A percentile compares a stretch with the other conserved stretches of the same genome.
Evolutionary conservation across 2,113 vertebrate genomes (phyloP).

Genomic region (Laterallus jamaicensis): DNA sequence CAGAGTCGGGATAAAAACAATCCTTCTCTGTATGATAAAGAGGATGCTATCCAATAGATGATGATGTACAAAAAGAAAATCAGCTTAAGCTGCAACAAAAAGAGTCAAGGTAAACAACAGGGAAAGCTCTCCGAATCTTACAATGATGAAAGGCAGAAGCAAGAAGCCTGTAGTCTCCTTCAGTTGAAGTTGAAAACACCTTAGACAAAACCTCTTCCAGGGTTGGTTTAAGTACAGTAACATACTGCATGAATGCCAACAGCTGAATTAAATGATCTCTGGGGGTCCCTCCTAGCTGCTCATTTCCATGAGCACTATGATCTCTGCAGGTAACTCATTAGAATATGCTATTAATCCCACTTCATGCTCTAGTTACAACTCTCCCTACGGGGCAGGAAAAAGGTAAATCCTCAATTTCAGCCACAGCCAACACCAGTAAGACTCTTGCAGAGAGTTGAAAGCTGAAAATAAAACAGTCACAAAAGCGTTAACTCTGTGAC

Average conservation of each 20-base stretch:
- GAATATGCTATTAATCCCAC: not conserved
- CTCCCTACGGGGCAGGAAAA: not conserved
- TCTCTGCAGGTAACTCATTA: slow-evolving; percentile 3
- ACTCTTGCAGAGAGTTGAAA: not conserved
- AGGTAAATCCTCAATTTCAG: not conserved
- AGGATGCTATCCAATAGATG: not conserved
- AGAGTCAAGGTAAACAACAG: not conserved
- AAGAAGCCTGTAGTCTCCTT: not conserved
- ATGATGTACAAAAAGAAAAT: not conserved
- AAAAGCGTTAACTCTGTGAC: not conserved
- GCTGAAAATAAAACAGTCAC: not conserved
- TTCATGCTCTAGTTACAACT: not conserved
- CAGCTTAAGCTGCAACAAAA: not conserved
- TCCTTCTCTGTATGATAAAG: not conserved
- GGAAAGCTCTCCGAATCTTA: not conserved
- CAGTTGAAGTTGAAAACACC: not conserved
- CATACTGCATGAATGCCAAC: not conserved
- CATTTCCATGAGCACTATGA: not conserved
- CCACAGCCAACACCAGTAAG: not conserved
- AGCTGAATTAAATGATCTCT: not conserved
- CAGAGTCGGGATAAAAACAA: not conserved
- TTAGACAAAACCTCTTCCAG: not conserved
- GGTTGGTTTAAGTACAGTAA: not conserved
- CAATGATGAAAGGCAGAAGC: rapidly evolving
- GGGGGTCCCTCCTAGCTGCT: not conserved